phyloP scores from a whole-genome alignment of 2,797 vertebrate genomes.

The Rhodeus uyekii region DNA sequence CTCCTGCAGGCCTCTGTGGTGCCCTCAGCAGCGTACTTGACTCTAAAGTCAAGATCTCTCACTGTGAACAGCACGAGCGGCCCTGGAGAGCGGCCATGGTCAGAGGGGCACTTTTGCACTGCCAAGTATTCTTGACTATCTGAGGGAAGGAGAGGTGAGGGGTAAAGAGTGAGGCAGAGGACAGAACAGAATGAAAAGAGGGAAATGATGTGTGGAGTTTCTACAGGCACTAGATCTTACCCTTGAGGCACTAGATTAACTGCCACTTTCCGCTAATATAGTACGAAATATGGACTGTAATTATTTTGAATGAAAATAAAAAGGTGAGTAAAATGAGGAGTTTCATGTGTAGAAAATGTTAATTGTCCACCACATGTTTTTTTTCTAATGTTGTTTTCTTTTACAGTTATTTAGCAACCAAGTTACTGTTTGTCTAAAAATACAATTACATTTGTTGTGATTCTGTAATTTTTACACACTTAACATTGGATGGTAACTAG shows the following conservation, averaged over 20 bases:
- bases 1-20: slow-evolving; percentile 5
- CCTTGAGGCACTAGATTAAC: slow-evolving; percentile 9
- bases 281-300: neutral
- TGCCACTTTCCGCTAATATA: neutral
- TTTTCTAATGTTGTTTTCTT: neutral
- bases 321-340: neutral
- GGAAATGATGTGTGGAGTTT: neutral
- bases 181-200: neutral
- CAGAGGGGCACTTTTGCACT: slow-evolving; percentile 23
- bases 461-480: too few relatives aligned
- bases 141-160: slow-evolving; percentile 21
- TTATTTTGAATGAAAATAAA: neutral
- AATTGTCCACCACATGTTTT: too few relatives aligned
- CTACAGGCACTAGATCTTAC: neutral
- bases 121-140: slow-evolving; percentile 25
- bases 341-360: neutral
- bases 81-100: slow-evolving; percentile 25
- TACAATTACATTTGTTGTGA: neutral
- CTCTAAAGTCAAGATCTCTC: slow-evolving; percentile 34
- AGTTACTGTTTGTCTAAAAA: too few relatives aligned
- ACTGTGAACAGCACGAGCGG: slow-evolving; percentile 6
- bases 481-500: too few relatives aligned
- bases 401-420: neutral
- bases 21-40: slow-evolving; percentile 28
- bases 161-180: slow-evolving; percentile 9